A percentile compares a stretch with the other conserved stretches of the same genome.
Conservation (phyloP, 2,888 invertebrate genomes). For the Elgonia sp. region DNA sequence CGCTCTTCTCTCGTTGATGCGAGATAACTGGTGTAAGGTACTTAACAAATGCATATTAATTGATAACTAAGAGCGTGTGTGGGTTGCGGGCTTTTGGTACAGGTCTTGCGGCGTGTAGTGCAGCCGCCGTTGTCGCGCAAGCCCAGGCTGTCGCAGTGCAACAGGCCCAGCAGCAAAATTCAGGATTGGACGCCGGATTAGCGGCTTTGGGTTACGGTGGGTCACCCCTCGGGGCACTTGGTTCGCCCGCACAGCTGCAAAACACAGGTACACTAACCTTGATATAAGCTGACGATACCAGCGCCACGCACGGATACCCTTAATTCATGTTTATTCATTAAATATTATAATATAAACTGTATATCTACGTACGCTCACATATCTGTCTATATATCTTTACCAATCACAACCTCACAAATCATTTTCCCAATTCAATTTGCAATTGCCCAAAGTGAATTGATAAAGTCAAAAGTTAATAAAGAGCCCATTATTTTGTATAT, state of each 20-base stretch:
- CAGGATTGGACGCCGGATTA: slow-evolving; percentile 86
- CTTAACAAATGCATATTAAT: slow-evolving; percentile 76
- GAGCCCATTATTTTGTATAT: slow-evolving; percentile 48
- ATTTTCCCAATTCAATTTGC: background rate
- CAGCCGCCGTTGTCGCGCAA: slow-evolving; percentile 86
- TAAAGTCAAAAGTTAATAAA: background rate
- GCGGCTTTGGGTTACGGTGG: slow-evolving; percentile 86
- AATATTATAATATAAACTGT: slow-evolving; percentile 12
- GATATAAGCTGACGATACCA: slow-evolving; percentile 68
- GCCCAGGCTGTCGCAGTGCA: slow-evolving; percentile 86
- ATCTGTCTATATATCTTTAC: background rate
- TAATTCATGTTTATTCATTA: slow-evolving; percentile 16
- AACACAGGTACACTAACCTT: slow-evolving; percentile 85
- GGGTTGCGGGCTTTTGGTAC: slow-evolving; percentile 86
- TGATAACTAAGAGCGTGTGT: slow-evolving; percentile 83
- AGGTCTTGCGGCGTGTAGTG: slow-evolving; percentile 90
- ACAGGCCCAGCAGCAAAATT: slow-evolving; percentile 86
- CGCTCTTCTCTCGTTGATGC: slow-evolving; percentile 63
- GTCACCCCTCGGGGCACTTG: slow-evolving; percentile 86
- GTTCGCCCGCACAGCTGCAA: slow-evolving; percentile 86
- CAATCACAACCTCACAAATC: background rate
- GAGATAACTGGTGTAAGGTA: slow-evolving; percentile 79
- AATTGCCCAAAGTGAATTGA: background rate
- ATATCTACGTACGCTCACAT: background rate
- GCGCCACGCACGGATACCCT: slow-evolving; percentile 50